A percentile compares a stretch with the other conserved stretches of the same genome.
phyloP scores from a whole-genome alignment of 2,888 invertebrate genomes.

The Ditula angustiorana region DNA sequence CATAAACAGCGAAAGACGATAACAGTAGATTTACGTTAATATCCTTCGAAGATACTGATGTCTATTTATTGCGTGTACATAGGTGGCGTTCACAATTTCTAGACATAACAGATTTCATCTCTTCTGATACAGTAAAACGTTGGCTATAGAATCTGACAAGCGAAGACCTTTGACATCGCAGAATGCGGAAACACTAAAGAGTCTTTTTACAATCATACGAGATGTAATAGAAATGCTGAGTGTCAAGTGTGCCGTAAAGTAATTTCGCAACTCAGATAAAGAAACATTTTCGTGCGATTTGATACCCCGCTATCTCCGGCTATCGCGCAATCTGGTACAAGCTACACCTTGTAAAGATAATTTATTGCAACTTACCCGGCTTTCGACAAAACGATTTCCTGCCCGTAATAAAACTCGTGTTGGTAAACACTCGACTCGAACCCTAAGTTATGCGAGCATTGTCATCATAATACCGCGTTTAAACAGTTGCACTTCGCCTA shows the following conservation, averaged over 20 bases:
- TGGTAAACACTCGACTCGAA: constrained; percentile 10
- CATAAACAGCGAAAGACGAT: background rate
- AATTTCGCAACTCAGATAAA: constrained; percentile 44
- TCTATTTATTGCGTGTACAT: background rate
- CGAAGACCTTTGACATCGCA: background rate
- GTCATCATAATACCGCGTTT: constrained; percentile 3
- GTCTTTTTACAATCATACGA: constrained; percentile 14
- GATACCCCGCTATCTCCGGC: constrained; percentile 58
- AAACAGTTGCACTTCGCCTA: constrained; percentile 1
- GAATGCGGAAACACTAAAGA: constrained; percentile 28
- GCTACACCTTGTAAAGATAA: constrained; percentile 70
- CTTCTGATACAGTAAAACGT: background rate
- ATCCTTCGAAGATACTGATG: constrained; percentile 1
- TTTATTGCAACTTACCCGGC: constrained; percentile 65
- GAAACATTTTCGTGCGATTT: constrained; percentile 55
- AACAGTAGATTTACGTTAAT: constrained; percentile 1
- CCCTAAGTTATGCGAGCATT: background rate
- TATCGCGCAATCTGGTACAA: constrained; percentile 76
- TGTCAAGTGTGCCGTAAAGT: constrained; percentile 27
- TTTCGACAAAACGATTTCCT: constrained; percentile 46
- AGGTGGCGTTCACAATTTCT: background rate
- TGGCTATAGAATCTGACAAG: background rate
- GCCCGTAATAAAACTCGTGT: constrained; percentile 15
- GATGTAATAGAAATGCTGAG: constrained; percentile 15
- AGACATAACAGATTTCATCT: background rate